Evolutionary conservation across 1,140 invertebrate genomes (phyloP).

Genomic region (Drosophila nikananu): DNA sequence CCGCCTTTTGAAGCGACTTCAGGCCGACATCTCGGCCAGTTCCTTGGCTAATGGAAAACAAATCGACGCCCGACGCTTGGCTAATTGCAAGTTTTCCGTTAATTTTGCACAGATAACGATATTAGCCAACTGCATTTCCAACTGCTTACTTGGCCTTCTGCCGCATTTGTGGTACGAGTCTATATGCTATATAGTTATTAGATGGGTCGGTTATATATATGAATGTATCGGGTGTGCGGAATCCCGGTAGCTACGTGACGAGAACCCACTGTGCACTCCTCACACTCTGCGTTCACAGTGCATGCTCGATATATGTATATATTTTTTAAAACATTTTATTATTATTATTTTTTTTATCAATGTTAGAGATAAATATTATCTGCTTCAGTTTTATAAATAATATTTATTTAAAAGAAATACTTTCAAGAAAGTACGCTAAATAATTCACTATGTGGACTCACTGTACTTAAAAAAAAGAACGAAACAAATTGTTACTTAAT

Average conservation of each 20-base stretch:
- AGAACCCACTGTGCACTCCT: constrained; percentile 13
- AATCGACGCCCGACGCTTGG: constrained; percentile 22
- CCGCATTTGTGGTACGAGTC: background rate
- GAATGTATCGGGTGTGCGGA: constrained; percentile 2
- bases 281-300: constrained; percentile 21
- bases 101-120: constrained; percentile 42
- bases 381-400: background rate
- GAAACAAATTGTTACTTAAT: background rate
- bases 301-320: background rate
- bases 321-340: background rate
- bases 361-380: background rate
- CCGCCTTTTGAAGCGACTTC: constrained; percentile 5
- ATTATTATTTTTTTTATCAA: background rate
- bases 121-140: constrained; percentile 18
- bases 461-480: background rate
- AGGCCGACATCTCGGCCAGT: background rate
- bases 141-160: constrained; percentile 7
- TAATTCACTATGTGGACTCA: background rate
- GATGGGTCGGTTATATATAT: background rate
- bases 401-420: background rate
- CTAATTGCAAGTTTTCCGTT: constrained; percentile 42
- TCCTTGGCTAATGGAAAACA: constrained; percentile 37
- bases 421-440: background rate
- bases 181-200: constrained; percentile 8
- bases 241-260: constrained; percentile 36